These are phyloP conservation scores for Aphodius granarius DNA, from an alignment of 2,888 invertebrate species.

Conservation along the genomic window DNA sequence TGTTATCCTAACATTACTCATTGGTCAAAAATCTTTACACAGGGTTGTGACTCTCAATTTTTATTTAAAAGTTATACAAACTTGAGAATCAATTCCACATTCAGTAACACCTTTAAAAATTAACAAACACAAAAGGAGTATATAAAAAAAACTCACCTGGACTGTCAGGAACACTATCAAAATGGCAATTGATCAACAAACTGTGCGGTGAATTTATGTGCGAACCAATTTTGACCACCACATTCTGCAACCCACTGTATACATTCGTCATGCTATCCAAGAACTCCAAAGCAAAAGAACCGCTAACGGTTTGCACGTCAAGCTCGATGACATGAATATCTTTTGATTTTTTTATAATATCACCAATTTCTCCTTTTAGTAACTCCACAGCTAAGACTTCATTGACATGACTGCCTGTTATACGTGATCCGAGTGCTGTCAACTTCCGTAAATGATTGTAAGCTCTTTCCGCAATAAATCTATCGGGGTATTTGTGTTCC, in stretches of 20 bases:
- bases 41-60: too few species aligned
- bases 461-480: slow-evolving; percentile 67
- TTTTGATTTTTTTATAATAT: slow-evolving; percentile 54
- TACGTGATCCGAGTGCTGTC: slow-evolving; percentile 64
- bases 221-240: slow-evolving; percentile 68
- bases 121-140: not conserved
- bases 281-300: slow-evolving; percentile 70
- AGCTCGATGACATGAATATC: slow-evolving; percentile 55
- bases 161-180: slow-evolving; percentile 72
- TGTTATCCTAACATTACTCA: too few species aligned
- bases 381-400: slow-evolving; percentile 62
- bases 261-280: slow-evolving; percentile 73
- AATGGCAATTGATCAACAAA: slow-evolving; percentile 76
- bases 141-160: slow-evolving; percentile 59
- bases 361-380: slow-evolving; percentile 53
- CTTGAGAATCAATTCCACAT: too few species aligned
- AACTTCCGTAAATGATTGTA: slow-evolving; percentile 65
- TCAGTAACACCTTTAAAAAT: not conserved
- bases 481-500: slow-evolving; percentile 48
- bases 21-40: too few species aligned
- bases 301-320: slow-evolving; percentile 66
- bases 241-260: slow-evolving; percentile 69
- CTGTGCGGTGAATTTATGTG: slow-evolving; percentile 58
- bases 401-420: slow-evolving; percentile 69
- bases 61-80: too few species aligned